A percentile compares a stretch with the other conserved stretches of the same genome.
Conservation (phyloP, 2,113 vertebrate species). For the Hystrix brachyura region DNA sequence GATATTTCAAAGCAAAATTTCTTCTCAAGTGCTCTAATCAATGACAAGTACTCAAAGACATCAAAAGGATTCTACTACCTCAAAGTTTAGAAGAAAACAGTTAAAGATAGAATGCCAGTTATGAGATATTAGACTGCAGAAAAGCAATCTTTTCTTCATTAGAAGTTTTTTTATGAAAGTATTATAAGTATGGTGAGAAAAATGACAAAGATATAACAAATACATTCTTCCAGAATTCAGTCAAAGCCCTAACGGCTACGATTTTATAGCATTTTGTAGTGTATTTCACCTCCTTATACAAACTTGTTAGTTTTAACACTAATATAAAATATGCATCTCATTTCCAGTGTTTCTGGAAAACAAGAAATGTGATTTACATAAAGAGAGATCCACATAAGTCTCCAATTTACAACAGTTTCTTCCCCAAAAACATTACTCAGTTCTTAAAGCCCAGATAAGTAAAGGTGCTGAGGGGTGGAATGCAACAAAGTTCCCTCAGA, state of each 20-base stretch:
- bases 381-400: background rate
- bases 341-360: background rate
- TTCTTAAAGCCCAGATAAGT: rapidly evolving
- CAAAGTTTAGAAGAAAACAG: background rate
- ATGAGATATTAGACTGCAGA: background rate
- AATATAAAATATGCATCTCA: background rate
- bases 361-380: background rate
- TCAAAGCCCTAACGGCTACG: background rate
- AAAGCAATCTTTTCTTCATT: background rate
- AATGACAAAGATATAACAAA: background rate
- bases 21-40: constrained; percentile 27
- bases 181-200: background rate
- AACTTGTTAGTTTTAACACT: background rate
- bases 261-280: background rate
- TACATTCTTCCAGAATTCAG: background rate
- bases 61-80: constrained; percentile 38
- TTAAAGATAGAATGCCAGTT: background rate
- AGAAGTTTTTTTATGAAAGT: background rate
- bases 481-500: background rate
- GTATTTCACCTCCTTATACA: background rate
- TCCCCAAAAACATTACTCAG: background rate
- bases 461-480: background rate
- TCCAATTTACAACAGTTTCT: background rate
- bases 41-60: background rate
- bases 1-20: constrained; percentile 10